Conservation (phyloP, 2,797 vertebrate genomes). For the Varecia variegata region DNA sequence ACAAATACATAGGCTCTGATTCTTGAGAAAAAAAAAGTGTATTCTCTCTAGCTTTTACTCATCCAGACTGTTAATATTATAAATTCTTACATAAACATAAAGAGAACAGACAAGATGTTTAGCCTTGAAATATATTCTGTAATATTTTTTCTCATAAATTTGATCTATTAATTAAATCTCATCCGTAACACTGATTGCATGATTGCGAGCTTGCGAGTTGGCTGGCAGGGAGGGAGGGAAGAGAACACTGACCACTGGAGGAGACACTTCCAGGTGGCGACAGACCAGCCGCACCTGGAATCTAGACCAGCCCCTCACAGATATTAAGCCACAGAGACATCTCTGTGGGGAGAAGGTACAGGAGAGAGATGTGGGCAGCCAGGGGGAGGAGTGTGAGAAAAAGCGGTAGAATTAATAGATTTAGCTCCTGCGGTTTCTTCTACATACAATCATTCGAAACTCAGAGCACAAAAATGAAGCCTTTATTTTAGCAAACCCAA, state of each 20-base stretch:
- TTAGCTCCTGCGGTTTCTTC: background rate
- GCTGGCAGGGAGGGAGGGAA: too few relatives aligned
- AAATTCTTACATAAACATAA: constrained; percentile 9
- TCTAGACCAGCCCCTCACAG: background rate
- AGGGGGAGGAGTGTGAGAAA: background rate
- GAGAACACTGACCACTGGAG: background rate
- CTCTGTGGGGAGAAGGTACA: background rate
- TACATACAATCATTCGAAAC: constrained; percentile 23
- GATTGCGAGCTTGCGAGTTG: background rate
- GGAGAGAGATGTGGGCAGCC: background rate
- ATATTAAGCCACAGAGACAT: background rate
- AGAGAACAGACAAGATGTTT: background rate
- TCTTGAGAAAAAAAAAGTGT: background rate
- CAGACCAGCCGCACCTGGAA: background rate
- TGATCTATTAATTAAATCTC: constrained; percentile 57
- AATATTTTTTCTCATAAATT: constrained; percentile 20
- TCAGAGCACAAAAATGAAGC: background rate
- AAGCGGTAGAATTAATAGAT: background rate
- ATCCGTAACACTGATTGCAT: background rate
- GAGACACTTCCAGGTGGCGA: background rate
- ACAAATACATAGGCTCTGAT: background rate
- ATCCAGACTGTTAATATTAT: background rate
- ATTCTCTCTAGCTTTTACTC: background rate
- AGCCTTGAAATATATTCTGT: constrained; percentile 6
- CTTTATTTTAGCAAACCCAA: constrained; percentile 36